Conservation (phyloP, 1,140 invertebrate genomes). For the Drosophila dunni region DNA sequence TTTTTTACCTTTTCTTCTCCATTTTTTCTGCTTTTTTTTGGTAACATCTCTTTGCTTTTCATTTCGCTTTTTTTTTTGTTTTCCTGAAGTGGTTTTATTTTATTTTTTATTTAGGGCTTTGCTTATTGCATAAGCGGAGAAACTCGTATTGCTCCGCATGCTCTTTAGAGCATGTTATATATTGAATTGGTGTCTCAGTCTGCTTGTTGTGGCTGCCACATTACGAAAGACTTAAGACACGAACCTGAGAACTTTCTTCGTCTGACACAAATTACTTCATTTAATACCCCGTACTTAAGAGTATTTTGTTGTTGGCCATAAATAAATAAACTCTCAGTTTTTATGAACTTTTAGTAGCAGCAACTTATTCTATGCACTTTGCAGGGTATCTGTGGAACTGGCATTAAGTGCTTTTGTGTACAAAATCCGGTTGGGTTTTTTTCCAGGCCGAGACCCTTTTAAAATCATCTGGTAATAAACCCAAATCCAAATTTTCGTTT, state of each 20-base stretch:
- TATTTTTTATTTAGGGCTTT: constrained; percentile 79
- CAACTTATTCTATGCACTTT: background rate
- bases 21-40: constrained; percentile 45
- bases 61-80: constrained; percentile 48
- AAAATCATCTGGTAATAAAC: constrained; percentile 71
- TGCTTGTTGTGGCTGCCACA: background rate
- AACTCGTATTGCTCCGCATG: constrained; percentile 73
- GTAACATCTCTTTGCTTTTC: constrained; percentile 72
- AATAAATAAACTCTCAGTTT: background rate
- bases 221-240: constrained; percentile 67
- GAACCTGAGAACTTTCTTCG: constrained; percentile 75
- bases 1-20: constrained; percentile 25
- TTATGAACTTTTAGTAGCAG: too few species aligned
- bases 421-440: constrained; percentile 65
- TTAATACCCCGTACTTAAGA: constrained; percentile 11
- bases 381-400: background rate
- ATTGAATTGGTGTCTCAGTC: constrained; percentile 40
- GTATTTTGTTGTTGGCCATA: background rate
- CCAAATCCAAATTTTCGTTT: constrained; percentile 50
- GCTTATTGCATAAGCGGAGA: constrained; percentile 80
- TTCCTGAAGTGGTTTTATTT: constrained; percentile 78
- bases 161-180: constrained; percentile 77
- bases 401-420: background rate
- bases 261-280: constrained; percentile 68
- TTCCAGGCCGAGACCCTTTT: constrained; percentile 49